Evolutionary conservation across 2,113 vertebrate species (phyloP).

Genomic region (Callopanchax toddi): DNA sequence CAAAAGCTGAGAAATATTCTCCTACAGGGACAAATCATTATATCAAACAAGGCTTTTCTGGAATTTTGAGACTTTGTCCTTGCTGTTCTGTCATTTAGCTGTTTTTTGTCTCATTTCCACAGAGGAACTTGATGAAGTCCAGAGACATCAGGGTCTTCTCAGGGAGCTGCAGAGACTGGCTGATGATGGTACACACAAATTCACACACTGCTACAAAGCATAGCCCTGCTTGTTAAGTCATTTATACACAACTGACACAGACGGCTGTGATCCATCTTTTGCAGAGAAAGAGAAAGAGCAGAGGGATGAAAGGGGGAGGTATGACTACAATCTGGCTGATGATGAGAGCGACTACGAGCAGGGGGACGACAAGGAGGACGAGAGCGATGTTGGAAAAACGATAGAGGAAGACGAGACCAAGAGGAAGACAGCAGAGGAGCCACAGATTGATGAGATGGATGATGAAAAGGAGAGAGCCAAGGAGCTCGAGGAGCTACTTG

Average conservation of each 20-base stretch:
- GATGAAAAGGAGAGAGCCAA: conserved; percentile 57
- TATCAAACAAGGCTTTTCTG: no score
- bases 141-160: conserved; percentile 81
- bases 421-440: conserved; percentile 54
- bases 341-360: conserved; percentile 53
- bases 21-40: no score
- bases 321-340: conserved; percentile 51
- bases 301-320: conserved; percentile 34
- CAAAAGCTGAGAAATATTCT: no score
- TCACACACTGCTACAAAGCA: conserved; percentile 1
- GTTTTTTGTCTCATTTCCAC: conserved; percentile 21
- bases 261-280: conserved; percentile 15
- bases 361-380: conserved; percentile 47
- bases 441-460: conserved; percentile 42
- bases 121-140: conserved; percentile 77
- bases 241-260: neutral
- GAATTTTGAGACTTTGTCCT: no score
- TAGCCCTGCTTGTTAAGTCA: neutral
- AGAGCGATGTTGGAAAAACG: conserved; percentile 22
- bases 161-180: conserved; percentile 81
- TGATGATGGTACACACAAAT: conserved; percentile 68
- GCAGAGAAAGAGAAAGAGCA: conserved; percentile 68
- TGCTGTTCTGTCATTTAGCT: neutral
- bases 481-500: conserved; percentile 70
- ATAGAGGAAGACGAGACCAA: conserved; percentile 33